phyloP scores from a whole-genome alignment of 2,888 invertebrate species.

The Rotaria socialis region DNA sequence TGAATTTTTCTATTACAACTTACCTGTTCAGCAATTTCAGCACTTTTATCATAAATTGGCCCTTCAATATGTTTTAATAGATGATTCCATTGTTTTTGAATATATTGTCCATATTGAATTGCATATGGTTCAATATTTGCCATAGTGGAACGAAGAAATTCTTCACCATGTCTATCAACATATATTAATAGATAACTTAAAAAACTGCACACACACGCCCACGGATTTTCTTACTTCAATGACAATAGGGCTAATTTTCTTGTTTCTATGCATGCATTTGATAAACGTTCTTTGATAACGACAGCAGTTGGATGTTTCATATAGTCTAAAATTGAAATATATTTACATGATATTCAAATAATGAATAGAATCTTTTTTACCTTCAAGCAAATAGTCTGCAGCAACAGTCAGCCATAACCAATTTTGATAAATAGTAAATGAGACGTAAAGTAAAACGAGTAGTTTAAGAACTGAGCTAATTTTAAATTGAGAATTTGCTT shows the following conservation, averaged over 20 bases:
- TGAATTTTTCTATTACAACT: not conserved
- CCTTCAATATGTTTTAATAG: constrained; percentile 4
- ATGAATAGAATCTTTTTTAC: not conserved
- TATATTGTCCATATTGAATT: not conserved
- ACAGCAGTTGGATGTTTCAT: not conserved
- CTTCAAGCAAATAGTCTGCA: constrained; percentile 12
- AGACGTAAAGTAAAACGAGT: not conserved
- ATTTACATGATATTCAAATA: not conserved
- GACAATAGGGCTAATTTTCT: not conserved
- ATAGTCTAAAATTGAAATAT: not conserved
- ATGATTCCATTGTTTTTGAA: not conserved
- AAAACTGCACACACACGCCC: not conserved
- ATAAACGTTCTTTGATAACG: not conserved
- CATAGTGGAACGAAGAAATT: not conserved
- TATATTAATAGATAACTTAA: not conserved
- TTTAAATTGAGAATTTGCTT: not conserved
- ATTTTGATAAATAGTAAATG: not conserved
- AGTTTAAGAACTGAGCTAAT: not conserved
- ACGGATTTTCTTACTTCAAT: not conserved
- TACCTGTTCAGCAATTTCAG: constrained; percentile 22
- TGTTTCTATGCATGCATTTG: not conserved
- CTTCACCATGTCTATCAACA: not conserved
- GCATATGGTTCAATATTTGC: not conserved
- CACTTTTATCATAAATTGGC: not conserved
- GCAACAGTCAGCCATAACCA: constrained; percentile 12